Evolutionary conservation across 1,140 invertebrate genomes (phyloP).

Genomic region (Achatina immaculata): DNA sequence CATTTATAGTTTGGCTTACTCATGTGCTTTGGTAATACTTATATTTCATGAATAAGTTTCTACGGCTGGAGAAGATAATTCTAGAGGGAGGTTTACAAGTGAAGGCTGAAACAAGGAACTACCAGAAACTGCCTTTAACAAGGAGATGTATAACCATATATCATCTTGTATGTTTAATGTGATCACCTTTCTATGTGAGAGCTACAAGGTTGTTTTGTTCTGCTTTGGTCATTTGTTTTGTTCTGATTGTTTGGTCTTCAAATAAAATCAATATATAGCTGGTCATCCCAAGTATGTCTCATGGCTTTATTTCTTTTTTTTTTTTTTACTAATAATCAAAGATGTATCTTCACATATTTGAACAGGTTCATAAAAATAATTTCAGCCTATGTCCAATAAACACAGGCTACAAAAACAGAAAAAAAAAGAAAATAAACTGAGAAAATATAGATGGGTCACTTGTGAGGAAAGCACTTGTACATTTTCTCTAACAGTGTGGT

Average conservation of each 20-base stretch:
- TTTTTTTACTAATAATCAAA: too few relatives aligned
- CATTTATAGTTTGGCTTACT: not conserved
- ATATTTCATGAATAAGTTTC: not conserved
- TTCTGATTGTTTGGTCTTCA: too few relatives aligned
- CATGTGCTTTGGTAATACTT: not conserved
- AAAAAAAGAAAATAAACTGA: too few relatives aligned
- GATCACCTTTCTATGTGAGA: not conserved
- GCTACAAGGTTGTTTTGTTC: not conserved
- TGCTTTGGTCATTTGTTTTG: not conserved
- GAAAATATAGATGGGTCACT: too few relatives aligned
- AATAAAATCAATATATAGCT: not conserved
- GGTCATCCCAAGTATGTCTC: not conserved
- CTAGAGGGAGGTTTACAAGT: not conserved
- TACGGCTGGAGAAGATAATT: not conserved
- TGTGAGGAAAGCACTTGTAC: too few relatives aligned
- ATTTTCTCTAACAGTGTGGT: too few relatives aligned
- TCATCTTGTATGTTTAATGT: not conserved
- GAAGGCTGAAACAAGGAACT: not conserved
- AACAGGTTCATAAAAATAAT: too few relatives aligned
- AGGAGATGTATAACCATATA: not conserved
- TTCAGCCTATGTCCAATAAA: too few relatives aligned
- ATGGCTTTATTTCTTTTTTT: not conserved
- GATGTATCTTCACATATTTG: too few relatives aligned
- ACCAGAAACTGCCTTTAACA: not conserved
- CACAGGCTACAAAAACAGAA: too few relatives aligned